A percentile compares a stretch with the other conserved stretches of the same genome.
Evolutionary conservation across 2,888 invertebrate genomes (phyloP).

Genomic region (Ectropis crepuscularia): DNA sequence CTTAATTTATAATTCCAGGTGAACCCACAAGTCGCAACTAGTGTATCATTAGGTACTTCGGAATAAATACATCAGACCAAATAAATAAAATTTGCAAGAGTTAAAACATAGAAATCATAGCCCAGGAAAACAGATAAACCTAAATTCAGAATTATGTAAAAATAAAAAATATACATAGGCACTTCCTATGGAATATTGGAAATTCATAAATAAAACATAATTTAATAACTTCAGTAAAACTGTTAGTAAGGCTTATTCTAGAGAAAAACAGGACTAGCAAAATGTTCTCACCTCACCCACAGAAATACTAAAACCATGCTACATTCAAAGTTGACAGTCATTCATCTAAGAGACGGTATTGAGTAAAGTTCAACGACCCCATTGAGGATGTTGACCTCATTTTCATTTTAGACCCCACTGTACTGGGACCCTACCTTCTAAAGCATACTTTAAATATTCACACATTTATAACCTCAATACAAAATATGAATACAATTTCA

Average conservation of each 20-base stretch:
- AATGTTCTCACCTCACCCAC: no score
- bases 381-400: conserved; percentile 53
- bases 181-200: no score
- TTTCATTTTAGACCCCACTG: conserved; percentile 44
- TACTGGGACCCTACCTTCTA: conserved; percentile 32
- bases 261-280: no score
- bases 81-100: neutral
- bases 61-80: neutral
- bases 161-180: neutral
- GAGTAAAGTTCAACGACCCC: conserved; percentile 53
- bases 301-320: conserved; percentile 7
- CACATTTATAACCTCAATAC: conserved; percentile 32
- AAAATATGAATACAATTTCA: conserved; percentile 9
- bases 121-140: neutral
- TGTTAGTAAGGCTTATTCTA: no score
- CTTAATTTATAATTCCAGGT: neutral
- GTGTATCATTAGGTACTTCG: neutral
- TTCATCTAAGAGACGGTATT: conserved; percentile 38
- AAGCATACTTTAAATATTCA: conserved; percentile 32
- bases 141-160: neutral
- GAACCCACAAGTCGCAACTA: neutral
- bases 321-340: conserved; percentile 28
- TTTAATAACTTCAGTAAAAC: no score
- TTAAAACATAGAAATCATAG: conserved; percentile 3
- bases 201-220: no score